These are phyloP conservation scores for Macroramphosus scolopax DNA, from an alignment of 2,797 vertebrate genomes.

Conservation along the genomic window DNA sequence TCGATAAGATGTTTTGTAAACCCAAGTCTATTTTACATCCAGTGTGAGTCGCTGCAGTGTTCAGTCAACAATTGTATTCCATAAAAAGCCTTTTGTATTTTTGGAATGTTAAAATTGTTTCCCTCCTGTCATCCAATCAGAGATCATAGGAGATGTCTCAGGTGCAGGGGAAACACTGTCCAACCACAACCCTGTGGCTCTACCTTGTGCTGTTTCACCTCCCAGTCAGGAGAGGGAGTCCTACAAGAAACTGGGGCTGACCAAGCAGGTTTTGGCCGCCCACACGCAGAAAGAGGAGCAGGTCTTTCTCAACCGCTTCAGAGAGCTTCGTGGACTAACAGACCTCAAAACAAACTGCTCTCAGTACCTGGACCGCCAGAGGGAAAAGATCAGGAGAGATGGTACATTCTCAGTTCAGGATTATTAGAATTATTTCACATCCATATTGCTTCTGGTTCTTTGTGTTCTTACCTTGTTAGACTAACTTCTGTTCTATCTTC, in stretches of 20 bases:
- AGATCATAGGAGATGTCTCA: conserved; percentile 84
- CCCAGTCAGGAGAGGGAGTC: conserved; percentile 82
- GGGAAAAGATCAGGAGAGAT: conserved; percentile 45
- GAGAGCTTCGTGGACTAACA: conserved; percentile 77
- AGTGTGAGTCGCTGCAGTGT: no score
- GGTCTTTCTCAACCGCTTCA: conserved; percentile 86
- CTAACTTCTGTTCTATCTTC: neutral
- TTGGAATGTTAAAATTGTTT: conserved; percentile 8
- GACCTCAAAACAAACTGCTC: conserved; percentile 83
- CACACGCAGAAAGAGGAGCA: conserved; percentile 96
- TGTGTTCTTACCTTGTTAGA: no score
- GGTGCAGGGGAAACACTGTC: conserved; percentile 76
- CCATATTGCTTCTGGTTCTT: no score
- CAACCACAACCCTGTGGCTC: conserved; percentile 47
- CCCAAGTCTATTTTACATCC: no score
- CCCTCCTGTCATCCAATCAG: conserved; percentile 68
- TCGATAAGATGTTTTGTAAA: neutral
- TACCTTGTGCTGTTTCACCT: conserved; percentile 53
- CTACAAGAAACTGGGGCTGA: conserved; percentile 88
- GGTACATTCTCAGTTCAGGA: conserved; percentile 57
- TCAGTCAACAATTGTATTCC: no score
- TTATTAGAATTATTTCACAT: neutral
- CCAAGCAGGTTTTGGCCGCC: conserved; percentile 91
- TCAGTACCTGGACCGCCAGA: conserved; percentile 74
- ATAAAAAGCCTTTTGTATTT: neutral